Conservation (phyloP, 2,888 invertebrate genomes). For the Acrobasis consociella region DNA sequence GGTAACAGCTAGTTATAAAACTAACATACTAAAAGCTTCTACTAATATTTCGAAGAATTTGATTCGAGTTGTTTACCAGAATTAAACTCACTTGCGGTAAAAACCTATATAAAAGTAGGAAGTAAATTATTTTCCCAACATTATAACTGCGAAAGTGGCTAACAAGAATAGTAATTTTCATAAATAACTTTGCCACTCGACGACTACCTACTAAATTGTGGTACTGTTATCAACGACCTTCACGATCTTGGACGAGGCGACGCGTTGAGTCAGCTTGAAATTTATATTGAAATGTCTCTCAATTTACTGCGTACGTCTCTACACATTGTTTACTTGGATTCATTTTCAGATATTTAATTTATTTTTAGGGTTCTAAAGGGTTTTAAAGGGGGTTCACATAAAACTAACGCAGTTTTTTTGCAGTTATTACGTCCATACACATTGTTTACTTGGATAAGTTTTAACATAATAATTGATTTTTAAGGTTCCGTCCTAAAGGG, state of each 20-base stretch:
- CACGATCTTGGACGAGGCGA: background rate
- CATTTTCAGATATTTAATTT: too few species aligned
- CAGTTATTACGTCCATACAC: too few species aligned
- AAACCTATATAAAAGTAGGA: conserved; percentile 3
- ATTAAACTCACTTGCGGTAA: background rate
- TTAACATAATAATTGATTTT: too few species aligned
- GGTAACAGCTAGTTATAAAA: too few species aligned
- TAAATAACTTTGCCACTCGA: conserved; percentile 15
- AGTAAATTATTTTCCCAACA: conserved; percentile 12
- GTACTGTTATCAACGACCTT: conserved; percentile 20
- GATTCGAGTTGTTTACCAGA: background rate
- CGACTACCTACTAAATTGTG: conserved; percentile 15
- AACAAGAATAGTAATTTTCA: conserved; percentile 21
- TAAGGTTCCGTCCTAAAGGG: too few species aligned
- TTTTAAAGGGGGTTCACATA: too few species aligned
- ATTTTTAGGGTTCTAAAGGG: too few species aligned
- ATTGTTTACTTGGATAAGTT: too few species aligned
- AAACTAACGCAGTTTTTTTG: too few species aligned
- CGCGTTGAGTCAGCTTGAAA: background rate
- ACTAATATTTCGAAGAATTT: background rate
- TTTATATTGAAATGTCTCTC: conserved; percentile 2
- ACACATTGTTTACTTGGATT: background rate
- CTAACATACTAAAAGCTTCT: too few species aligned
- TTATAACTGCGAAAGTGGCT: conserved; percentile 10
- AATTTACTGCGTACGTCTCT: conserved; percentile 1